Evolutionary conservation across 2,113 vertebrate species (phyloP).

Genomic region (Triplophysa siluroides): DNA sequence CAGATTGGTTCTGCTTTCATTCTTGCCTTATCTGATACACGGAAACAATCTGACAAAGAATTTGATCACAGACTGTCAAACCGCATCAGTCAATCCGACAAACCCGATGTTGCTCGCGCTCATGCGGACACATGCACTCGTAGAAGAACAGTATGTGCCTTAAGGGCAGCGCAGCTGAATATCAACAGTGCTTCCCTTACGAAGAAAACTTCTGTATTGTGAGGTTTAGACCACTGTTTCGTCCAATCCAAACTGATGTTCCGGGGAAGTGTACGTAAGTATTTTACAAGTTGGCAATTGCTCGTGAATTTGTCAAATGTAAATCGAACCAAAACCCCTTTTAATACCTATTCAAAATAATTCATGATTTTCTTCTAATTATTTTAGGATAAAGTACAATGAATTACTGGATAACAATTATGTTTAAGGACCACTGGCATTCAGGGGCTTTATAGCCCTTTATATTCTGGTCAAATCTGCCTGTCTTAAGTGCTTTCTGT

Average conservation of each 20-base stretch:
- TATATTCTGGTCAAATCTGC: too few species aligned
- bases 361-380: too few species aligned
- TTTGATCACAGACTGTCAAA: slow-evolving; percentile 52
- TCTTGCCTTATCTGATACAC: slow-evolving; percentile 28
- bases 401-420: too few species aligned
- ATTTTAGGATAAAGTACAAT: background rate
- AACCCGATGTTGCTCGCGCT: slow-evolving; percentile 2
- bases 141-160: slow-evolving; percentile 9
- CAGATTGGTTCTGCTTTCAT: slow-evolving; percentile 53
- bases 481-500: too few species aligned
- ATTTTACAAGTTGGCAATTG: too few species aligned
- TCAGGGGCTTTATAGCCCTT: too few species aligned
- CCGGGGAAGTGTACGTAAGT: too few species aligned
- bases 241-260: background rate
- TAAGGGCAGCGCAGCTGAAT: slow-evolving; percentile 3
- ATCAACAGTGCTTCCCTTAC: slow-evolving; percentile 23
- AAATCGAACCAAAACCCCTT: too few species aligned
- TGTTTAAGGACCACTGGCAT: background rate
- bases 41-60: slow-evolving; percentile 44
- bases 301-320: too few species aligned
- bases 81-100: slow-evolving; percentile 41
- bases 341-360: too few species aligned
- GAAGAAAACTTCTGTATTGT: too few species aligned
- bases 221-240: background rate
- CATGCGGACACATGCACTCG: slow-evolving; percentile 12